phyloP scores from a whole-genome alignment of 2,888 invertebrate genomes.

The Trichopria drosophilae region DNA sequence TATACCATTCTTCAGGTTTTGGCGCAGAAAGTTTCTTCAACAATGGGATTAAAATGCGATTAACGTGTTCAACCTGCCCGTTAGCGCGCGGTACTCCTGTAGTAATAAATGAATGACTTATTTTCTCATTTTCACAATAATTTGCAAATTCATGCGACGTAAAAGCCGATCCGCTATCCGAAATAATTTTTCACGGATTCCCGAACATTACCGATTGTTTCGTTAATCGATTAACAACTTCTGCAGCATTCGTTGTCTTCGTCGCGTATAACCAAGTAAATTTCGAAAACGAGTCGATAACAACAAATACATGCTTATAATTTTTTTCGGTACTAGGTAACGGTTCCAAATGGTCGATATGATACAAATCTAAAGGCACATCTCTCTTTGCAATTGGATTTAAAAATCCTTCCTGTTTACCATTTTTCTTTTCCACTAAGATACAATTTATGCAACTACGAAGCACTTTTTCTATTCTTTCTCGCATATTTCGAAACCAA shows the following conservation, averaged over 20 bases:
- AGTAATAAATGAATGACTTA: constrained; percentile 36
- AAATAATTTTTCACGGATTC: constrained; percentile 26
- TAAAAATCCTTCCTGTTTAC: constrained; percentile 30
- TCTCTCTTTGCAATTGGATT: constrained; percentile 25
- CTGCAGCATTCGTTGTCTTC: constrained; percentile 19
- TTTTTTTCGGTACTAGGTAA: constrained; percentile 23
- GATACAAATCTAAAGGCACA: constrained; percentile 27
- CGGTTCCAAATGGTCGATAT: constrained; percentile 30
- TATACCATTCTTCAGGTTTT: not conserved
- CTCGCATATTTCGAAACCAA: constrained; percentile 23
- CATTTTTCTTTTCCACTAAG: constrained; percentile 28
- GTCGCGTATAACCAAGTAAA: constrained; percentile 33
- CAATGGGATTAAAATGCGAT: not conserved
- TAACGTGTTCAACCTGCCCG: constrained; percentile 32
- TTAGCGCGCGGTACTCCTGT: constrained; percentile 49
- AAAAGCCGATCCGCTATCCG: constrained; percentile 24
- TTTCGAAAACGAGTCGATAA: constrained; percentile 26
- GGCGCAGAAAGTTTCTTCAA: not conserved
- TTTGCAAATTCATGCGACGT: constrained; percentile 24
- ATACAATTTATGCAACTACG: constrained; percentile 32
- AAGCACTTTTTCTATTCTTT: constrained; percentile 24
- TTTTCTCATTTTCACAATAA: constrained; percentile 25
- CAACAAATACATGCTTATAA: constrained; percentile 27
- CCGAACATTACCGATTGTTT: constrained; percentile 31
- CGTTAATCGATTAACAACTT: constrained; percentile 21